phyloP scores from a whole-genome alignment of 2,113 vertebrate species.

The Xiphophorus hellerii region DNA sequence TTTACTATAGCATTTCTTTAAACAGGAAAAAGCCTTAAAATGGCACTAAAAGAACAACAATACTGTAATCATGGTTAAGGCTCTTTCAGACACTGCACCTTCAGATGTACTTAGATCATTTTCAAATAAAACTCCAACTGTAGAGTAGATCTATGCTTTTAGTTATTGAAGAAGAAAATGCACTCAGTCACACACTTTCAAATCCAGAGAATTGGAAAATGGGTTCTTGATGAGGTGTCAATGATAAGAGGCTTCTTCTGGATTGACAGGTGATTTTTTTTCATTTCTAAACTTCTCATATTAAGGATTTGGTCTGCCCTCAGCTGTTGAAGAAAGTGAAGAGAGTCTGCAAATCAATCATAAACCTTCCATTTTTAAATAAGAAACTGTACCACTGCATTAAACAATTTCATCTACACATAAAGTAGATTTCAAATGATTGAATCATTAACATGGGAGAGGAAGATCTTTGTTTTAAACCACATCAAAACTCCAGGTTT shows the following conservation, averaged over 20 bases:
- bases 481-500: neutral
- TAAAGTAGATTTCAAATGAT: too few species aligned
- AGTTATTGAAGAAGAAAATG: neutral
- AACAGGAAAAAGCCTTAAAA: neutral
- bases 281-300: neutral
- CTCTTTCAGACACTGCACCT: neutral
- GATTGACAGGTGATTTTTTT: neutral
- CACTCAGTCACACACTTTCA: neutral
- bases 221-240: neutral
- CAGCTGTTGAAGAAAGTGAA: neutral
- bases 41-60: neutral
- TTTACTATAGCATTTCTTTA: neutral
- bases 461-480: neutral
- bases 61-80: neutral
- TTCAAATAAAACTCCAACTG: neutral
- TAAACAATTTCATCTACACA: too few species aligned
- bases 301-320: neutral
- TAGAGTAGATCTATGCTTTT: neutral
- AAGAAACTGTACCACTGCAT: too few species aligned
- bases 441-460: too few species aligned
- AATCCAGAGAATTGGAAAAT: neutral
- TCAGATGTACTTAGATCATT: neutral
- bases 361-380: too few species aligned
- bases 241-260: neutral
- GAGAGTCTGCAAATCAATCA: neutral